Evolutionary conservation across 2,888 invertebrate genomes (phyloP).

Genomic region (Rhopalosiphum nymphaeae): DNA sequence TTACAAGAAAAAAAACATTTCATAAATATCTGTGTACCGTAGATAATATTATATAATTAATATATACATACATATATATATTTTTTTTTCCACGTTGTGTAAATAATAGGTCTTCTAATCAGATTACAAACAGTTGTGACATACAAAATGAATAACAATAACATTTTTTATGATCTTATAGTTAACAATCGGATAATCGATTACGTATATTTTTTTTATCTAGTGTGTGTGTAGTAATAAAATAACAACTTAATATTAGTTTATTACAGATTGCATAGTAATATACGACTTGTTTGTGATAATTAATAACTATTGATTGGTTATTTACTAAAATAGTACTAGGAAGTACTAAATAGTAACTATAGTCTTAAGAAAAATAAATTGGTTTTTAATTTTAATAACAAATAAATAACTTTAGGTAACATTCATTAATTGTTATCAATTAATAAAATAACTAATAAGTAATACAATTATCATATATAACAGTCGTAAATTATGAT

Average conservation of each 20-base stretch:
- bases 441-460: neutral
- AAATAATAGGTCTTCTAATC: slow-evolving; percentile 11
- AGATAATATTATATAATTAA: too few relatives aligned
- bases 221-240: neutral
- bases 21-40: neutral
- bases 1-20: neutral
- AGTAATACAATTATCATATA: neutral
- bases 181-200: neutral
- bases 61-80: too few relatives aligned
- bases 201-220: slow-evolving; percentile 8
- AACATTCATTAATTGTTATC: neutral
- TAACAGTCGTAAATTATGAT: neutral
- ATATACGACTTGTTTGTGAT: neutral
- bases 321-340: neutral
- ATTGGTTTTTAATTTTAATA: neutral
- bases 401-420: neutral
- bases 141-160: slow-evolving; percentile 30
- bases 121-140: neutral
- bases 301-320: neutral
- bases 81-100: too few relatives aligned
- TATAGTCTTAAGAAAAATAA: neutral
- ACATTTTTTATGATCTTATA: slow-evolving; percentile 3
- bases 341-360: too few relatives aligned
- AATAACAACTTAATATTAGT: neutral
- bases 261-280: neutral